A percentile compares a stretch with the other conserved stretches of the same genome.
Conservation (phyloP, 2,888 invertebrate genomes). For the Spisula subtruncata region DNA sequence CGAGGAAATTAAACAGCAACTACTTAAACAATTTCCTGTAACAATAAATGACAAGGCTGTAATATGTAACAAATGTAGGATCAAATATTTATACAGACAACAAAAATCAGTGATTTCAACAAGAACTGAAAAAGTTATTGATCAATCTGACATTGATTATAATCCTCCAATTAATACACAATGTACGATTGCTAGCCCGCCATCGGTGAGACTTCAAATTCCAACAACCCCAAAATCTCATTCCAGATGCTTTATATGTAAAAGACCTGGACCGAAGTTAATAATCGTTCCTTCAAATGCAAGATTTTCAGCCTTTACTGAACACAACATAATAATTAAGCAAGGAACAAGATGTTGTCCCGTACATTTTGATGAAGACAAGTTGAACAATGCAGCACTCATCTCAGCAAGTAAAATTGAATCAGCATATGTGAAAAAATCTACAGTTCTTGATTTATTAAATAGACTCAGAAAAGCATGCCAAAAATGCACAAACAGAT, state of each 20-base stretch:
- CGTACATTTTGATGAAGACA: too few relatives aligned
- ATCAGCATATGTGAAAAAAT: too few relatives aligned
- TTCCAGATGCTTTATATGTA: constrained; percentile 50
- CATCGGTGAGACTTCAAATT: constrained; percentile 28
- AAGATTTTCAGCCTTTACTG: too few relatives aligned
- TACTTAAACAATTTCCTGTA: constrained; percentile 11
- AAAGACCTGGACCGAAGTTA: background rate
- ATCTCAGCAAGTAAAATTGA: too few relatives aligned
- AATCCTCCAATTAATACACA: background rate
- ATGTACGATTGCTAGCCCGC: background rate
- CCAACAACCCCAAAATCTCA: constrained; percentile 37
- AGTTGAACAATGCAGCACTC: too few relatives aligned
- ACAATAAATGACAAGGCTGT: background rate
- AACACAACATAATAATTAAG: too few relatives aligned
- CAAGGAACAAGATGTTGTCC: too few relatives aligned
- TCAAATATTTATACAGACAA: background rate
- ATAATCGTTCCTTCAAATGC: too few relatives aligned
- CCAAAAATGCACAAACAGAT: too few relatives aligned
- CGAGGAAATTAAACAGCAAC: background rate
- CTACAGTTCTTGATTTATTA: too few relatives aligned
- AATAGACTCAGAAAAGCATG: too few relatives aligned
- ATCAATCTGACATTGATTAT: background rate
- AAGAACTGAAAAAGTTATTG: background rate
- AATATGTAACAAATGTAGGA: constrained; percentile 9
- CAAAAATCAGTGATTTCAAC: too few relatives aligned